These are phyloP conservation scores for Zaprionus ghesquierei DNA, from an alignment of 1,140 invertebrate genomes.

Conservation along the genomic window DNA sequence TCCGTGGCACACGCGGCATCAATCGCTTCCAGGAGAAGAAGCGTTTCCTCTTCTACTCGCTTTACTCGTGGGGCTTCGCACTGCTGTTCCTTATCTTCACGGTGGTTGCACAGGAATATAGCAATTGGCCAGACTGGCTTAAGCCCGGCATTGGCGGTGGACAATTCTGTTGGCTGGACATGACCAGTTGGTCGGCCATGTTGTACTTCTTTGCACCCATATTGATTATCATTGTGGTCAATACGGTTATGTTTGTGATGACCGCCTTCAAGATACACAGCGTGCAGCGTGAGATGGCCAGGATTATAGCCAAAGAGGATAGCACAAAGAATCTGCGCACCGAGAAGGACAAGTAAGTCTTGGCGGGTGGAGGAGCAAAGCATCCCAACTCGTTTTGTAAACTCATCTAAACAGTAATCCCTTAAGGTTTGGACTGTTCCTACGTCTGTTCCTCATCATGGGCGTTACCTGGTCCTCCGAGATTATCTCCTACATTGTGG, in stretches of 20 bases:
- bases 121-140: slow-evolving; percentile 77
- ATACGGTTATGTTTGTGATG: slow-evolving; percentile 88
- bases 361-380: too few relatives aligned
- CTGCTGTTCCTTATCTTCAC: slow-evolving; percentile 82
- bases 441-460: slow-evolving; percentile 89
- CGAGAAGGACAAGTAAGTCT: slow-evolving; percentile 85
- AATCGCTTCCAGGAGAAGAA: slow-evolving; percentile 83
- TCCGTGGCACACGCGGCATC: slow-evolving; percentile 84
- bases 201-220: slow-evolving; percentile 91
- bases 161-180: slow-evolving; percentile 85
- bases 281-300: slow-evolving; percentile 85
- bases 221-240: slow-evolving; percentile 87
- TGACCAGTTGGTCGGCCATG: slow-evolving; percentile 83
- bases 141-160: slow-evolving; percentile 84
- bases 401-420: slow-evolving; percentile 11
- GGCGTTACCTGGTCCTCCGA: slow-evolving; percentile 89
- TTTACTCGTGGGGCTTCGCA: slow-evolving; percentile 89
- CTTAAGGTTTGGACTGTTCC: slow-evolving; percentile 86
- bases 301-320: slow-evolving; percentile 85
- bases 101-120: slow-evolving; percentile 83
- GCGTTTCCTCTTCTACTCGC: slow-evolving; percentile 87
- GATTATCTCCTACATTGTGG: slow-evolving; percentile 86
- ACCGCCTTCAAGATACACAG: slow-evolving; percentile 88
- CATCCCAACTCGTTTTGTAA: background rate
- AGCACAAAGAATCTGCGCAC: slow-evolving; percentile 84